phyloP scores from a whole-genome alignment of 2,888 invertebrate genomes.

The Eulithis testata region DNA sequence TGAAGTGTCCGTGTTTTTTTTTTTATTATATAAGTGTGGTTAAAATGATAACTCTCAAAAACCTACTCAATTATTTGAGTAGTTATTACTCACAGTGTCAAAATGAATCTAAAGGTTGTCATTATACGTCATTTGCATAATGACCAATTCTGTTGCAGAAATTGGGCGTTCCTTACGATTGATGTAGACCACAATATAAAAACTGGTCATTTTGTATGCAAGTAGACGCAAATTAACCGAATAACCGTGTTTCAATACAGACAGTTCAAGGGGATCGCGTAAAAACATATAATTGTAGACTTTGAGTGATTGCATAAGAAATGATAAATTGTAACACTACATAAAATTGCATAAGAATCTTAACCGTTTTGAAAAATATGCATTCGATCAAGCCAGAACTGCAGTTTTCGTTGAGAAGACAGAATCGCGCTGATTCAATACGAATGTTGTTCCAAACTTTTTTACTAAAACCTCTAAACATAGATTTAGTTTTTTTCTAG shows the following conservation, averaged over 20 bases:
- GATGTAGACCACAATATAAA: conserved; percentile 47
- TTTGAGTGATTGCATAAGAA: conserved; percentile 28
- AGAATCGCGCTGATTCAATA: no score
- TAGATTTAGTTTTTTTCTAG: no score
- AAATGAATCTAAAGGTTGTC: conserved; percentile 50
- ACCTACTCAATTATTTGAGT: no score
- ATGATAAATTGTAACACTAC: conserved; percentile 9
- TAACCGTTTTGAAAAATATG: neutral
- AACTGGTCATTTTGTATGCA: conserved; percentile 54
- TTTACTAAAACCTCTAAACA: no score
- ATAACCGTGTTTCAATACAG: conserved; percentile 39
- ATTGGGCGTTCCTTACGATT: conserved; percentile 53
- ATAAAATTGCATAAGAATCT: conserved; percentile 6
- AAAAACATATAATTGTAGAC: conserved; percentile 12
- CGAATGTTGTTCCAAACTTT: no score
- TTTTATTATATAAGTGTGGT: no score
- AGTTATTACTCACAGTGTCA: neutral
- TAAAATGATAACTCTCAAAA: no score
- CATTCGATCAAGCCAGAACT: neutral
- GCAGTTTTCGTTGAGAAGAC: no score
- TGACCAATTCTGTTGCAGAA: conserved; percentile 58
- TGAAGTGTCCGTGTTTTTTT: no score
- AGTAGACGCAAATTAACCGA: conserved; percentile 59
- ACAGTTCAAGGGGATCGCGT: conserved; percentile 52
- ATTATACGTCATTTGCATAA: conserved; percentile 65